Evolutionary conservation across 2,888 invertebrate genomes (phyloP).

Genomic region (Sarcophaga carnaria): DNA sequence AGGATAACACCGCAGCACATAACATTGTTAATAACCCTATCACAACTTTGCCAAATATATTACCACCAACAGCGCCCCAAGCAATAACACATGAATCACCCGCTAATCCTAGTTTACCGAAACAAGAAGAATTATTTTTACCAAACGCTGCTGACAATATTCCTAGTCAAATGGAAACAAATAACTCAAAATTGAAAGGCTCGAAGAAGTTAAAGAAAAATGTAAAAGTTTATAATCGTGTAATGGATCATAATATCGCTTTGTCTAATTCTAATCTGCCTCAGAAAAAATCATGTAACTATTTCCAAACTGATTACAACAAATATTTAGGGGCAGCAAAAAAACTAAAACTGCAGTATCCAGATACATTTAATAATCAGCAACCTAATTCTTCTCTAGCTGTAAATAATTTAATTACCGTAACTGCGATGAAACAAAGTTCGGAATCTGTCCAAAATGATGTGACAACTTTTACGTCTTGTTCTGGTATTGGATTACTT

Average conservation of each 20-base stretch:
- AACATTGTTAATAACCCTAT: neutral
- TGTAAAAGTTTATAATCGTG: neutral
- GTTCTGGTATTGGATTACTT: neutral
- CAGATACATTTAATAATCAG: neutral
- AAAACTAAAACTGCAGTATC: neutral
- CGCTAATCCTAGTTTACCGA: neutral
- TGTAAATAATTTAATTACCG: neutral
- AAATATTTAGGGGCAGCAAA: constrained; percentile 2
- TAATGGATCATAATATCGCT: neutral
- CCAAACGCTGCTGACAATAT: neutral
- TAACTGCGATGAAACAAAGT: neutral
- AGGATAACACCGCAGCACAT: neutral
- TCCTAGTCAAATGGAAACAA: neutral
- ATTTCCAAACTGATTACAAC: neutral
- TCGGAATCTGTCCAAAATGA: neutral
- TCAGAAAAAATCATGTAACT: neutral
- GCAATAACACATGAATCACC: neutral
- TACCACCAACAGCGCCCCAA: neutral
- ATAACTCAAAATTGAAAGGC: neutral
- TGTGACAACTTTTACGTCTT: neutral
- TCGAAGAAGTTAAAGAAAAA: constrained; percentile 2
- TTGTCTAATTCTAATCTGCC: neutral
- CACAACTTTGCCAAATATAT: neutral
- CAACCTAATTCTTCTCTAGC: neutral
- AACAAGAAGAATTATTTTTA: constrained; percentile 1